These are phyloP conservation scores for Caenorhabditis panamensis DNA, from an alignment of 2,888 invertebrate species.

Conservation along the genomic window DNA sequence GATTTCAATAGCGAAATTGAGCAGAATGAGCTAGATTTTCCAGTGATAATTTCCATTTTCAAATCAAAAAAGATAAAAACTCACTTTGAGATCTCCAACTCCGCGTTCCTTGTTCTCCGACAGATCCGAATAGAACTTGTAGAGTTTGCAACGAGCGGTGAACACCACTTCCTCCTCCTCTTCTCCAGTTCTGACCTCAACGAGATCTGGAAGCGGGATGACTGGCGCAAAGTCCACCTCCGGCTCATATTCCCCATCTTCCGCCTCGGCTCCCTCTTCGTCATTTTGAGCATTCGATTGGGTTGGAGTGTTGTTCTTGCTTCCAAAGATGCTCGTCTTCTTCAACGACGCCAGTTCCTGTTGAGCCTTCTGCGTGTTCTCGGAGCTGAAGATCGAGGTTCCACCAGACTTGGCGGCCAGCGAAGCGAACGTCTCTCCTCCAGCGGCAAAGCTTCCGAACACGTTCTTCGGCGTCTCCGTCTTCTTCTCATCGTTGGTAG, in stretches of 20 bases:
- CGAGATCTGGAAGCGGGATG: constrained; percentile 78
- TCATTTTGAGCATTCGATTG: constrained; percentile 8
- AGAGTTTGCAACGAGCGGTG: constrained; percentile 82
- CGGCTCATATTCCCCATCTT: constrained; percentile 73
- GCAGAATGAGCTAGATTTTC: no score
- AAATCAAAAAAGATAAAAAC: background rate
- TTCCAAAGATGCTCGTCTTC: constrained; percentile 58
- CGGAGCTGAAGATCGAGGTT: constrained; percentile 52
- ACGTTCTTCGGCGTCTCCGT: constrained; percentile 35
- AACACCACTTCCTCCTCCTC: constrained; percentile 81
- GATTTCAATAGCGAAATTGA: no score
- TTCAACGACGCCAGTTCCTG: constrained; percentile 63
- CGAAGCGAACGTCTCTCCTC: constrained; percentile 41
- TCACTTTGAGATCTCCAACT: constrained; percentile 83
- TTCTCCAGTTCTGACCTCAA: constrained; percentile 81
- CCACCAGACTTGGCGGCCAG: constrained; percentile 26
- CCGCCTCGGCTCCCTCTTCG: constrained; percentile 47
- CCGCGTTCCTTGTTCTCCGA: constrained; percentile 83
- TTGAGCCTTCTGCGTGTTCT: constrained; percentile 62
- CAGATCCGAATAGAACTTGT: constrained; percentile 78
- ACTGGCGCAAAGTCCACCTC: constrained; percentile 78
- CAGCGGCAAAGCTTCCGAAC: constrained; percentile 46
- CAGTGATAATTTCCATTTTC: no score
- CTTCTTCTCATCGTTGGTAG: constrained; percentile 17
- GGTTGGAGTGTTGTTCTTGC: constrained; percentile 22